Base-by-base conservation (phyloP, 2,888 invertebrate species). In the Allolobophora icterica region DNA sequence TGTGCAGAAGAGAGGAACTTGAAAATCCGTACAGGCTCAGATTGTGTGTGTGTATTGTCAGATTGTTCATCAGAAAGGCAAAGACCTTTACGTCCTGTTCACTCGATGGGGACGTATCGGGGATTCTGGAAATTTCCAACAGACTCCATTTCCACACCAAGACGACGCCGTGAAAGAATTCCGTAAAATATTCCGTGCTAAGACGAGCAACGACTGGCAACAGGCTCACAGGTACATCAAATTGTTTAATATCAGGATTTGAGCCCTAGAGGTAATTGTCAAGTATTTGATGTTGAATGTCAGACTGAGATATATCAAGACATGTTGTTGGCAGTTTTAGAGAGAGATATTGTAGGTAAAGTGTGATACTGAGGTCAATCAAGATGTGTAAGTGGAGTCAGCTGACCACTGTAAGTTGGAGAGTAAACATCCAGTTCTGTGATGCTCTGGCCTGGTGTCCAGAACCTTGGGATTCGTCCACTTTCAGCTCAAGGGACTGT, bases 71-170 rank as follows among this genome's bases (percentile, higher is more conserved):
- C 95, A 95, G 92, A 94, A 94, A 89, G 94, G 93, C n/a, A 94
- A 96, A 93, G 95, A 96, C 92, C 93, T 96, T 90, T 96, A 95
- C 93, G 93, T 96, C 84, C 93, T 96, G 91, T 96, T 96, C 94
- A 96, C 96, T 30, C 95, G 96, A 52, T 96, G 96, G 96, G 96
- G 96, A 15, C 94, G 96, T 84, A 96, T 96, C 58, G 96, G 96
- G 30, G 95, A 95, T 91, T 93, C 92, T 0, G 96, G 96, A 6
- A 95, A 96, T 93, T 95, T 94, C 92, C 96, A 96, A 93, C 95
- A 95, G 92, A 96, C 96, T 11, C 96, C 96, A 6, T 96, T 95
- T 93, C 94, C 94, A 30, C 94, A 94, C 8, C 92, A 94, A 30
- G 95, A 95, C 24, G 96, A 96, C 83, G 96, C 95, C 1, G 94